These are phyloP conservation scores for Pavo muticus DNA, from an alignment of 2,113 vertebrate species.

Conservation along the genomic window DNA sequence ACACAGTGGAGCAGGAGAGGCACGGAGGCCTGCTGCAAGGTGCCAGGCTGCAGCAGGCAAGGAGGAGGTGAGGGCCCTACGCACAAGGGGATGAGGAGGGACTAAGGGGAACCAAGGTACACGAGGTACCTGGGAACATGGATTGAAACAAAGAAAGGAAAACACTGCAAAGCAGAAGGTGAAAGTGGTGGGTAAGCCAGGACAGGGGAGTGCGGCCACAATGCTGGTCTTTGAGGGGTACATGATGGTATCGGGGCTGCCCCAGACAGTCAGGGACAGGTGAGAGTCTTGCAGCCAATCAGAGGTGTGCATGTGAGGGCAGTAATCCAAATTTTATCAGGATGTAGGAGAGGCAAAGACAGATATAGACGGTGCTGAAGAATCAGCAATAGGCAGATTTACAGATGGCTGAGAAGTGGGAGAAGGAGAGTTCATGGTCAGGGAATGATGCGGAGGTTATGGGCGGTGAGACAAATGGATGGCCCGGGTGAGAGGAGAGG, in stretches of 20 bases:
- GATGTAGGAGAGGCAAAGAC: background rate
- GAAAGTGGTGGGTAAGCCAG: fast-evolving
- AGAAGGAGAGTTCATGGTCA: constrained; percentile 28
- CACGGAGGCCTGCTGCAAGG: background rate
- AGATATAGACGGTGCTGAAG: background rate
- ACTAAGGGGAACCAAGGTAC: background rate
- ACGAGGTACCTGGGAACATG: fast-evolving
- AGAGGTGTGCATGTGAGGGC: background rate
- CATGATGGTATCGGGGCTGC: fast-evolving
- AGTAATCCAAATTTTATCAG: background rate
- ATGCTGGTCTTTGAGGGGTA: background rate
- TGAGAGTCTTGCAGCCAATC: fast-evolving
- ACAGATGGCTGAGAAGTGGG: background rate
- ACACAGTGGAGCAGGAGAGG: background rate
- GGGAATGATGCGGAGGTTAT: background rate
- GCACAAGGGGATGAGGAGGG: fast-evolving
- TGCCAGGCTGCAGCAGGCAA: fast-evolving
- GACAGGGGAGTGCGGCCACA: fast-evolving
- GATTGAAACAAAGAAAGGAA: background rate
- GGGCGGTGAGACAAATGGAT: background rate
- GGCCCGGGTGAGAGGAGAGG: background rate
- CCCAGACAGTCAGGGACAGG: background rate
- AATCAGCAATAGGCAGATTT: background rate
- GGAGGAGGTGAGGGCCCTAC: background rate
- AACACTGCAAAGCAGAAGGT: fast-evolving